These are phyloP conservation scores for Disparrhopalites patrizii DNA, from an alignment of 2,888 invertebrate genomes.

Conservation along the genomic window DNA sequence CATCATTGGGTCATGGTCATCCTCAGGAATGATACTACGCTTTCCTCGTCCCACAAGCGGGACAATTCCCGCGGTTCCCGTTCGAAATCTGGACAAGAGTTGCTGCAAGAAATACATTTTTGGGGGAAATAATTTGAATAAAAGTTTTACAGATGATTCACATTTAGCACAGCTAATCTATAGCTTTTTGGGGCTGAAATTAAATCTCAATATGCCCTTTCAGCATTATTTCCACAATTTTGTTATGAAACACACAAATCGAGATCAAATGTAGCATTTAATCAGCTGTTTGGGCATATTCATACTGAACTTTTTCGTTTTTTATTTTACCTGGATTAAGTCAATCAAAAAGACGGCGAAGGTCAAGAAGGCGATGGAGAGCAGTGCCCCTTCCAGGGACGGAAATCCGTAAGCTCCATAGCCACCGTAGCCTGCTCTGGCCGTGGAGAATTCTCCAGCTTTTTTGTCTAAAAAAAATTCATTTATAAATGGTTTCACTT, in stretches of 20 bases:
- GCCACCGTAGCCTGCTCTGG: constrained; percentile 15
- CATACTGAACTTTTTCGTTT: no score
- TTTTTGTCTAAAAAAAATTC: constrained; percentile 10
- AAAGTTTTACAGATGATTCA: background rate
- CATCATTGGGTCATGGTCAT: constrained; percentile 10
- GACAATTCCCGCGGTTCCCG: constrained; percentile 11
- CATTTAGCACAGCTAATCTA: no score
- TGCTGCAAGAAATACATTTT: no score
- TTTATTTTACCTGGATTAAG: constrained; percentile 68
- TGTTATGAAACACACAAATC: background rate
- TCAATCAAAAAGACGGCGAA: constrained; percentile 81
- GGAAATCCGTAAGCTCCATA: constrained; percentile 62
- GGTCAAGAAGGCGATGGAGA: constrained; percentile 78
- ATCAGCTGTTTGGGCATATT: no score
- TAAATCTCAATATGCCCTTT: no score
- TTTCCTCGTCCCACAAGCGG: constrained; percentile 9
- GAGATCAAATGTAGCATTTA: no score
- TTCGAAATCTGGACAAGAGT: constrained; percentile 17
- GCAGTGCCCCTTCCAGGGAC: constrained; percentile 72
- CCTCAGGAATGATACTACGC: constrained; percentile 2
- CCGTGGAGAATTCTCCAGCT: constrained; percentile 18
- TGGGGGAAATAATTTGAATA: background rate
- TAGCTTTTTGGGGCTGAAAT: no score
- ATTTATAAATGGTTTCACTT: background rate
- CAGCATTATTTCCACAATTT: no score